Evolutionary conservation across 2,797 vertebrate species (phyloP).

Genomic region (Neostethus bicornis): DNA sequence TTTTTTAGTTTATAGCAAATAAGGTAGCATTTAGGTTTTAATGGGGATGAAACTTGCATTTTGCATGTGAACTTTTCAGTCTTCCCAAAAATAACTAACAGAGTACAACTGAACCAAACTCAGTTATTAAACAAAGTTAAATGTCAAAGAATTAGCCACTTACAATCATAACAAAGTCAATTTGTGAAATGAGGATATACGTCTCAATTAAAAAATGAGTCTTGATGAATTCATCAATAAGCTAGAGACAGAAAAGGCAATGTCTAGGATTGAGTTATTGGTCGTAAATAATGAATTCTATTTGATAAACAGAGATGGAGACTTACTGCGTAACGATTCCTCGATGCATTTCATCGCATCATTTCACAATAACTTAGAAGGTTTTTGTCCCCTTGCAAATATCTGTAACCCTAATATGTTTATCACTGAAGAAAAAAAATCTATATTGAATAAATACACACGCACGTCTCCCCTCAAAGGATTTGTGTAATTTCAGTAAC

Average conservation of each 20-base stretch:
- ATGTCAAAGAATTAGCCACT: conserved; percentile 36
- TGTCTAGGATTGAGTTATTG: conserved; percentile 64
- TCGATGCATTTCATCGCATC: conserved; percentile 70
- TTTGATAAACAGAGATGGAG: conserved; percentile 68
- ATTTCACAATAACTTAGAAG: conserved; percentile 78
- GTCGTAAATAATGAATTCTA: conserved; percentile 74
- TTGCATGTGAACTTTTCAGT: conserved; percentile 32
- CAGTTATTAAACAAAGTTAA: conserved; percentile 27
- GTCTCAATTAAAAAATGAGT: conserved; percentile 56
- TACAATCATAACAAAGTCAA: conserved; percentile 54
- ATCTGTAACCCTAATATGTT: conserved; percentile 90
- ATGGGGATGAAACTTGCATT: conserved; percentile 35
- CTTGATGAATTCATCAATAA: conserved; percentile 61
- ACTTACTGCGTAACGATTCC: conserved; percentile 66
- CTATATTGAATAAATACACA: conserved; percentile 97
- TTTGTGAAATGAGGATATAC: conserved; percentile 59
- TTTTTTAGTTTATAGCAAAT: too few species aligned
- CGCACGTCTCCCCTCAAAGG: conserved; percentile 83
- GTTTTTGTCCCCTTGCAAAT: conserved; percentile 88
- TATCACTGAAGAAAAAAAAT: conserved; percentile 81
- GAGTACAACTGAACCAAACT: conserved; percentile 29
- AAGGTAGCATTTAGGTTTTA: too few species aligned
- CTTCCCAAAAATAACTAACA: conserved; percentile 25
- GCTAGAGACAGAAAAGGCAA: conserved; percentile 44
- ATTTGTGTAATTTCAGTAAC: conserved; percentile 89